Conservation (phyloP, 2,113 vertebrate species). For the Chionis minor region DNA sequence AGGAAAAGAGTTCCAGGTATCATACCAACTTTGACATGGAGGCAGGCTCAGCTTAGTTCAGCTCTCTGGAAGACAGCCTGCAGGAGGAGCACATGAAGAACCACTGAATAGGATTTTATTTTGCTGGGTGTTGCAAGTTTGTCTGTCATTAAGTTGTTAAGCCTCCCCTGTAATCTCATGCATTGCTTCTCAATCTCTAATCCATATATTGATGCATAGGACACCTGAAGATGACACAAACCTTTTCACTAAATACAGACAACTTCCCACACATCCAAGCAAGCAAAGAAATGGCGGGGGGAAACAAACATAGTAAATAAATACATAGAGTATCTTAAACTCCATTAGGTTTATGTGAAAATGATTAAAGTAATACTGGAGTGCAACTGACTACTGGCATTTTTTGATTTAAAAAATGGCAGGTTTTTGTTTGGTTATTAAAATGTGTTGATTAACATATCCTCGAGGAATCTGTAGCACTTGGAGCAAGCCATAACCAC, state of each 20-base stretch:
- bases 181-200: not conserved
- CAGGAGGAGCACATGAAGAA: not conserved
- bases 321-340: not conserved
- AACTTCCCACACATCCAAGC: not conserved
- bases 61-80: not conserved
- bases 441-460: not conserved
- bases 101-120: not conserved
- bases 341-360: not conserved
- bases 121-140: not conserved
- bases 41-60: not conserved
- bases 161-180: not conserved
- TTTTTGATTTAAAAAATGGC: not conserved
- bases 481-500: not conserved
- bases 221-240: not conserved
- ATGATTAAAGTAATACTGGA: not conserved
- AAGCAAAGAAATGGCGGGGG: not conserved
- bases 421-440: not conserved
- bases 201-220: not conserved
- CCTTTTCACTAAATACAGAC: not conserved
- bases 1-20: not conserved
- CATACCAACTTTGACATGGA: not conserved
- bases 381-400: not conserved
- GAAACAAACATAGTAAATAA: not conserved
- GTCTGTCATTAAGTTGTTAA: not conserved
- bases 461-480: not conserved